Evolutionary conservation across 2,888 invertebrate genomes (phyloP), one percentile per base, ranked within the genome.

Genomic region (Hofmannophila pseudospretella): DNA sequence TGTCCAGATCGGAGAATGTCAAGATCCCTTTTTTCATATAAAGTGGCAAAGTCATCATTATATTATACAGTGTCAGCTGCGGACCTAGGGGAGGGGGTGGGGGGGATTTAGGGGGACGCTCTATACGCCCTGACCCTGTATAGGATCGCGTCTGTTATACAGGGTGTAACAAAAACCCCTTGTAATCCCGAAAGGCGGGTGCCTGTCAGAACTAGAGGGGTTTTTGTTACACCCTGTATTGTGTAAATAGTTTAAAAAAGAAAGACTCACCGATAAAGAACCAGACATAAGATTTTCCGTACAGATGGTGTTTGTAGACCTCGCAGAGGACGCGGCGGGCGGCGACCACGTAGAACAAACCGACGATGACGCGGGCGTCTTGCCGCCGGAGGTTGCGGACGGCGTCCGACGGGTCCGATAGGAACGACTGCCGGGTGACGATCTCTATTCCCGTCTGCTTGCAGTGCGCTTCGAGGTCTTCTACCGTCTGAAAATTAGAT

Each of bases 261-360:
- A 10, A 20, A 32, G 13, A 67, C 90, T 90, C 70, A 91, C 98
- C 99, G 59, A 99, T 99, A 79, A 99, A 97, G 78, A 99, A 97
- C 99, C 99, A 99, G 14, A 99, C 99, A 82, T 98, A 96, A 26
- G 95, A 94, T 57, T 96, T 94, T 9, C 99, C 99, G 70, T 95
- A 99, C 12, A 99, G 88, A 43, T 93, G 92, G 66, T 97, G 95
- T 65, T 96, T 96, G 87, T 96, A 98, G 56, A 98, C 93, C 80
- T 99, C 98, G 75, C 99, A 99, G 11, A 99, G 92, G 0, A 99
- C 99, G 34, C 96, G 89, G 36, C 99, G 89, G 0, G 99, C 99
- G 28, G 98, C 98, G 4, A 97, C 97, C 41, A 98, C 99, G 85
- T 99, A 99, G 88, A 99, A 99, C 36, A 99, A 89, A 0, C 99